A percentile compares a stretch with the other conserved stretches of the same genome.
These are phyloP conservation scores for Plotosus lineatus DNA, from an alignment of 2,113 vertebrate species.

Conservation along the genomic window DNA sequence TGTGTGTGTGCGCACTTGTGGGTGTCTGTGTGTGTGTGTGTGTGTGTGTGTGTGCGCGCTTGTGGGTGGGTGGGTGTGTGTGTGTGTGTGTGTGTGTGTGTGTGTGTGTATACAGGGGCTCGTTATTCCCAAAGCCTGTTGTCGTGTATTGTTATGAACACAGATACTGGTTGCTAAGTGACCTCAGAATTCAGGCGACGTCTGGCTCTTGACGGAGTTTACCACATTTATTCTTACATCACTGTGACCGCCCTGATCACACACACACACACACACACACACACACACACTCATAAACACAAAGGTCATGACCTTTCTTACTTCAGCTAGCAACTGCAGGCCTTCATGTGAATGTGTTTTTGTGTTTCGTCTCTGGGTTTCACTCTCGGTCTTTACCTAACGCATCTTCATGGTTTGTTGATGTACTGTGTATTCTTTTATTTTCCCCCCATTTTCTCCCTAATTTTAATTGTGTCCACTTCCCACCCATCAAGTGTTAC, in stretches of 20 bases:
- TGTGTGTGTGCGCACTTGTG: too few relatives aligned
- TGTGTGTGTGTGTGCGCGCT: constrained; percentile 24
- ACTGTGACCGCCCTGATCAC: constrained; percentile 26
- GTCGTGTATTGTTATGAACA: constrained; percentile 66
- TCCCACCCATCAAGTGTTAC: too few relatives aligned
- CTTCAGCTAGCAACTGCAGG: background rate
- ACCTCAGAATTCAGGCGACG: constrained; percentile 50
- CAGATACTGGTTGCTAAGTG: constrained; percentile 59
- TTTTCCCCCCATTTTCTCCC: too few relatives aligned
- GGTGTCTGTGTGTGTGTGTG: too few relatives aligned
- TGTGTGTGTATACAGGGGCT: constrained; percentile 36
- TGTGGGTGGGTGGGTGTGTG: constrained; percentile 30
- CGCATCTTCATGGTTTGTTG: too few relatives aligned
- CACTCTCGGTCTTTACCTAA: too few relatives aligned
- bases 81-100: constrained; percentile 33
- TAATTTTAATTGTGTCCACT: too few relatives aligned
- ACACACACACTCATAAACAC: constrained; percentile 31
- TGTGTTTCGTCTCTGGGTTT: too few relatives aligned
- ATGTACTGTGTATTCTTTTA: too few relatives aligned
- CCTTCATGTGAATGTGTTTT: background rate
- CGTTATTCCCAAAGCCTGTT: constrained; percentile 52
- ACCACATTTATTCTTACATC: constrained; percentile 56
- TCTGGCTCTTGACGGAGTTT: constrained; percentile 58
- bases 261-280: constrained; percentile 1
- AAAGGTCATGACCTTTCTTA: constrained; percentile 10